Conservation (phyloP, 2,888 invertebrate species). For the Athrips mouffetella region DNA sequence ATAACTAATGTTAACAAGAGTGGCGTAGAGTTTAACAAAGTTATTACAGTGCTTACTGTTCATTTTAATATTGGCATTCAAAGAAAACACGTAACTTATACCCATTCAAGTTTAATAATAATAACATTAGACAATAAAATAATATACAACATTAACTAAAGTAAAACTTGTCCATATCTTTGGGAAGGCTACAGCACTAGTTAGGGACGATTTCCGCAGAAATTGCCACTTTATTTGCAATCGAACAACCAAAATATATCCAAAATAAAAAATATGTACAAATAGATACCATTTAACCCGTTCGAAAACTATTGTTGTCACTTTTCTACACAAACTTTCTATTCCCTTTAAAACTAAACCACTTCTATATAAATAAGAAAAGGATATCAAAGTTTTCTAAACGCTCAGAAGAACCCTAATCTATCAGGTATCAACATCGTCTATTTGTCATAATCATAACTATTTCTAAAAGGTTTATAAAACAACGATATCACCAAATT, state of each 20-base stretch:
- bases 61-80: background rate
- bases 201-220: background rate
- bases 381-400: too few species aligned
- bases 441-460: too few species aligned
- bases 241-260: background rate
- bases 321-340: too few species aligned
- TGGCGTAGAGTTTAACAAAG: too few species aligned
- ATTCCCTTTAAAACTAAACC: too few species aligned
- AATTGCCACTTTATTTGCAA: background rate
- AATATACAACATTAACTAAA: constrained; percentile 7
- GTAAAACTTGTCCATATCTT: constrained; percentile 5
- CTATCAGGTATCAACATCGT: too few species aligned
- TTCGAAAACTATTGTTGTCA: background rate
- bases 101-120: constrained; percentile 16
- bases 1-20: too few species aligned
- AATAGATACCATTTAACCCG: background rate
- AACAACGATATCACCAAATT: background rate
- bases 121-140: constrained; percentile 12
- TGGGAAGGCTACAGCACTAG: background rate
- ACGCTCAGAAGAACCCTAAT: too few species aligned
- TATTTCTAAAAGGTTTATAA: too few species aligned
- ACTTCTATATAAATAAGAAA: too few species aligned
- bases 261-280: background rate
- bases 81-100: background rate
- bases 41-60: too few species aligned